Evolutionary conservation across 2,113 vertebrate genomes (phyloP).

Genomic region (Corvus cornix): DNA sequence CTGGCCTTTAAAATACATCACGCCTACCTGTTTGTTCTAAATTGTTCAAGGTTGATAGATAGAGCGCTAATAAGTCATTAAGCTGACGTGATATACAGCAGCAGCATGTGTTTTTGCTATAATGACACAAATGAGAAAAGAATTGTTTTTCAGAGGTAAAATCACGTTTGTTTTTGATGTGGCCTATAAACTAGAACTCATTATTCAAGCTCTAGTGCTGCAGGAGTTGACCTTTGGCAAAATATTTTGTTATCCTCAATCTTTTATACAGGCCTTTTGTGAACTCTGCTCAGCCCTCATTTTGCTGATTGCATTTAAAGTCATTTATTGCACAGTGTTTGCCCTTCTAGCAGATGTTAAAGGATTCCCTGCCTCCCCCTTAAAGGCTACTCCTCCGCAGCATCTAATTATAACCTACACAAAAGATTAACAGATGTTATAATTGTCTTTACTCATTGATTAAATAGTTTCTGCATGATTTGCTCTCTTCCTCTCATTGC

Average conservation of each 20-base stretch:
- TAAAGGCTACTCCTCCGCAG: constrained; percentile 74
- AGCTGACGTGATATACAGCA: constrained; percentile 21
- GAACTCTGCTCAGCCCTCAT: constrained; percentile 52
- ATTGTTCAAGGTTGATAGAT: constrained; percentile 28
- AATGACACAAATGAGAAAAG: constrained; percentile 47
- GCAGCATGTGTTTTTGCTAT: constrained; percentile 27
- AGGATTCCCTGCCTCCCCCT: constrained; percentile 65
- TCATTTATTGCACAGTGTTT: constrained; percentile 60
- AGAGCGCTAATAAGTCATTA: constrained; percentile 49
- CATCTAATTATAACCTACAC: constrained; percentile 79
- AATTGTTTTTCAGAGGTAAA: constrained; percentile 48
- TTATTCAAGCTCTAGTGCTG: constrained; percentile 30
- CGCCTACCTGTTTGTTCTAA: constrained; percentile 17
- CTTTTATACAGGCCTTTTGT: constrained; percentile 58
- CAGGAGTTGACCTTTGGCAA: constrained; percentile 66
- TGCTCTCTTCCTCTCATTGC: constrained; percentile 53
- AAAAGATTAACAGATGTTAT: constrained; percentile 86
- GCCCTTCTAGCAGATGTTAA: constrained; percentile 78
- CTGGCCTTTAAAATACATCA: constrained; percentile 3
- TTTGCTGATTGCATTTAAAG: constrained; percentile 65
- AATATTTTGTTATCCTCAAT: constrained; percentile 68
- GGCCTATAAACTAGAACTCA: constrained; percentile 45
- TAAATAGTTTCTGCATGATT: constrained; percentile 81
- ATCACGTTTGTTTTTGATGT: constrained; percentile 35
- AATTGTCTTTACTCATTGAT: constrained; percentile 81